Evolutionary conservation across 2,113 vertebrate genomes (phyloP).

Genomic region (Daubentonia madagascariensis): DNA sequence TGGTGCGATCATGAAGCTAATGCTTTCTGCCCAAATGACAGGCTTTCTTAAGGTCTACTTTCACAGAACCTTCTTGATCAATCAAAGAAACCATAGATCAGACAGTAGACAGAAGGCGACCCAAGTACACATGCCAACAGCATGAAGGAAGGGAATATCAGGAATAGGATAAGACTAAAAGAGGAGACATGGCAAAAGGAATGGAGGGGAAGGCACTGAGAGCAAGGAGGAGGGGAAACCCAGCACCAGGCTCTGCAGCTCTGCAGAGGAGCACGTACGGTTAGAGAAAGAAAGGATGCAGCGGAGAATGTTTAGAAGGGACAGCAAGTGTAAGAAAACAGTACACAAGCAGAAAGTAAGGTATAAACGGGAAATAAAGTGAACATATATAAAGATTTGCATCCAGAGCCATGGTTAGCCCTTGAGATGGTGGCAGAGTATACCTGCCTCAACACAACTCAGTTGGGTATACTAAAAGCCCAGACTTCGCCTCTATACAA

Average conservation of each 20-base stretch:
- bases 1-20: neutral
- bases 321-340: neutral
- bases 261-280: rapidly evolving
- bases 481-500: no score
- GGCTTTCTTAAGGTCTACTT: neutral
- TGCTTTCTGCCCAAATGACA: neutral
- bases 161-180: neutral
- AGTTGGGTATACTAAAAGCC: no score
- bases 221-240: neutral
- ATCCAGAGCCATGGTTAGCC: neutral
- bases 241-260: rapidly evolving
- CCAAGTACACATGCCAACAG: neutral
- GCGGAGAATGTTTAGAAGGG: neutral
- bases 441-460: neutral
- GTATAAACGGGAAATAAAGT: neutral
- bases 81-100: neutral
- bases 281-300: neutral
- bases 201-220: neutral
- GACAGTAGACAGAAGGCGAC: neutral
- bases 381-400: neutral
- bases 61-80: neutral
- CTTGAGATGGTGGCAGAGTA: neutral
- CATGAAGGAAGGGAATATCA: neutral
- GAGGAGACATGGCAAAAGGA: neutral
- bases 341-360: neutral